Conservation (phyloP, 2,113 vertebrate species). For the Philantomba maxwellii region DNA sequence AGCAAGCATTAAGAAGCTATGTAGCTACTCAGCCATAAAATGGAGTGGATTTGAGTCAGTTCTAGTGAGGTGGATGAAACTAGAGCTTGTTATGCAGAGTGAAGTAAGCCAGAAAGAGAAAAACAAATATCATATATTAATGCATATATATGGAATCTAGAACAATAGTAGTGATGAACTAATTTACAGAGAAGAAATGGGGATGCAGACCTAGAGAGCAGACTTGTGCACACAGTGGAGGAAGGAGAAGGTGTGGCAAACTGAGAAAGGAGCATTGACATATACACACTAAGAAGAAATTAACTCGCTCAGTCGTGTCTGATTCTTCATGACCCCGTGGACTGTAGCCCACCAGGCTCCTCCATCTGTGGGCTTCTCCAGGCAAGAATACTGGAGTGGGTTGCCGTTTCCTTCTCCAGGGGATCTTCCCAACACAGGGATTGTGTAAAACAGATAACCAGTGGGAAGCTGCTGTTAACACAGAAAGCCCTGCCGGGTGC, state of each 20-base stretch:
- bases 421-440: not conserved
- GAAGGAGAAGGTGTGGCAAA: not conserved
- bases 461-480: not conserved
- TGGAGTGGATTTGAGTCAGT: not conserved
- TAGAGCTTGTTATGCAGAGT: not conserved
- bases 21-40: not conserved
- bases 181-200: not conserved
- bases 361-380: not conserved
- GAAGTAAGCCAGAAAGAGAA: not conserved
- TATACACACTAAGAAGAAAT: not conserved
- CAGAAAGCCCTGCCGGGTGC: not conserved
- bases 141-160: not conserved
- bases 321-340: not conserved
- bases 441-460: not conserved
- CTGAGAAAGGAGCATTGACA: not conserved
- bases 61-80: not conserved
- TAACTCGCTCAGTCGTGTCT: rapidly evolving
- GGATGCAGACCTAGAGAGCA: not conserved
- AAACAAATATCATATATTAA: not conserved
- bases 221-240: not conserved
- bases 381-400: not conserved
- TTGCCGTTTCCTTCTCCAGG: not conserved
- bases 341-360: not conserved
- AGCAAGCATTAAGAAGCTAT: not conserved
- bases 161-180: not conserved